Percentiles rank a stretch among this genome's conserved stretches.
These are phyloP conservation scores for Zaprionus africanus DNA, from an alignment of 1,140 invertebrate species.

Conservation along the genomic window DNA sequence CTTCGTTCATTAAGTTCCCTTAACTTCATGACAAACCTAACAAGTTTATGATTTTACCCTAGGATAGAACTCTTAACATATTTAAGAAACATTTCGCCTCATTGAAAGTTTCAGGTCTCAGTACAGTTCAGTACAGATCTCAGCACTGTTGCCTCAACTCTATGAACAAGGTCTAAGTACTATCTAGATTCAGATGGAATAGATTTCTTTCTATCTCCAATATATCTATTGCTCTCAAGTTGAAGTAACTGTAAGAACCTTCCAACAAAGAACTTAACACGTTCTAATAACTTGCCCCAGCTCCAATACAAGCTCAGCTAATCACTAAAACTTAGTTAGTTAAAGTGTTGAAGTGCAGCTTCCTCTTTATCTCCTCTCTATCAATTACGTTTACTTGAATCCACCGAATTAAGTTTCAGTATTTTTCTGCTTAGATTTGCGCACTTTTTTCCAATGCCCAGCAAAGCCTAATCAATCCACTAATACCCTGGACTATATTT, in stretches of 20 bases:
- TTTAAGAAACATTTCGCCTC: not conserved
- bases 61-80: not conserved
- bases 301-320: not conserved
- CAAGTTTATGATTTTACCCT: too few relatives aligned
- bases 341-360: not conserved
- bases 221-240: too few relatives aligned
- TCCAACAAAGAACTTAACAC: too few relatives aligned
- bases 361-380: not conserved
- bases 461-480: not conserved
- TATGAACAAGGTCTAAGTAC: not conserved
- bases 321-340: not conserved
- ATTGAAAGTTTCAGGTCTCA: not conserved
- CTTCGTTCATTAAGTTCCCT: too few relatives aligned
- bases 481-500: not conserved
- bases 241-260: too few relatives aligned
- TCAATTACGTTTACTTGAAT: not conserved
- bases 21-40: not conserved
- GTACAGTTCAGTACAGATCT: not conserved
- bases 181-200: too few relatives aligned
- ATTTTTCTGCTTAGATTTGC: not conserved
- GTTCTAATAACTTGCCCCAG: too few relatives aligned
- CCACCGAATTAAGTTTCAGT: not conserved
- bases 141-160: not conserved
- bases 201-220: too few relatives aligned
- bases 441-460: not conserved